Percentiles rank a stretch among this genome's conserved stretches.
Conservation (phyloP, 2,113 vertebrate genomes). For the Oreochromis niloticus region DNA sequence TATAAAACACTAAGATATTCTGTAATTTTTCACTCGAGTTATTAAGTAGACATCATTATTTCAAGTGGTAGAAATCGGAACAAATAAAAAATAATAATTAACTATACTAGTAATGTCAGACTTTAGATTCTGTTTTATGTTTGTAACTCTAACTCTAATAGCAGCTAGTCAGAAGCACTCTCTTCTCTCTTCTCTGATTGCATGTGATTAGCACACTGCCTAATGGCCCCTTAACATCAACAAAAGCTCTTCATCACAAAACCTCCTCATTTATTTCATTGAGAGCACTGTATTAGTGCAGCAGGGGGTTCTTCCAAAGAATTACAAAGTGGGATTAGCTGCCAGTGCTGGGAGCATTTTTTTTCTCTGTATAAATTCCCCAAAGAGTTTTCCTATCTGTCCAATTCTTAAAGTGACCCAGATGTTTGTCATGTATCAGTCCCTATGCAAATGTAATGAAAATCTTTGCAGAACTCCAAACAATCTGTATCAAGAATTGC, state of each 20-base stretch:
- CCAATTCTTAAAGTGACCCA: not conserved
- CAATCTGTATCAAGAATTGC: not conserved
- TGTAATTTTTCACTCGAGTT: not conserved
- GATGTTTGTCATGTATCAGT: not conserved
- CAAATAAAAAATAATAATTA: no score
- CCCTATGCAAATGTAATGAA: not conserved
- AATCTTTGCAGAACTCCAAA: not conserved
- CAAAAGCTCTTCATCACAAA: not conserved
- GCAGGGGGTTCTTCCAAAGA: not conserved
- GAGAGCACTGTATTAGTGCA: not conserved
- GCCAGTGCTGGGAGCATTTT: not conserved
- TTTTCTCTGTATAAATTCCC: not conserved
- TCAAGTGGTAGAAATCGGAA: not conserved
- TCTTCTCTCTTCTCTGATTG: not conserved
- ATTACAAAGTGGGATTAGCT: slow-evolving; percentile 17
- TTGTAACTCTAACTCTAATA: not conserved
- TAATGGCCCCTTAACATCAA: not conserved
- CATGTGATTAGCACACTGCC: not conserved
- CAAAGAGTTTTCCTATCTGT: not conserved
- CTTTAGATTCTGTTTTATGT: not conserved
- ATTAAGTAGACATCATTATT: not conserved
- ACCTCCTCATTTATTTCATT: not conserved
- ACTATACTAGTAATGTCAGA: not conserved
- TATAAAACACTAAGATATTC: not conserved
- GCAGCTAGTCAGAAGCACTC: not conserved